Percentiles rank a stretch among this genome's conserved stretches.
These are phyloP conservation scores for Tinamus guttatus DNA, from an alignment of 2,113 vertebrate species.

Conservation along the genomic window DNA sequence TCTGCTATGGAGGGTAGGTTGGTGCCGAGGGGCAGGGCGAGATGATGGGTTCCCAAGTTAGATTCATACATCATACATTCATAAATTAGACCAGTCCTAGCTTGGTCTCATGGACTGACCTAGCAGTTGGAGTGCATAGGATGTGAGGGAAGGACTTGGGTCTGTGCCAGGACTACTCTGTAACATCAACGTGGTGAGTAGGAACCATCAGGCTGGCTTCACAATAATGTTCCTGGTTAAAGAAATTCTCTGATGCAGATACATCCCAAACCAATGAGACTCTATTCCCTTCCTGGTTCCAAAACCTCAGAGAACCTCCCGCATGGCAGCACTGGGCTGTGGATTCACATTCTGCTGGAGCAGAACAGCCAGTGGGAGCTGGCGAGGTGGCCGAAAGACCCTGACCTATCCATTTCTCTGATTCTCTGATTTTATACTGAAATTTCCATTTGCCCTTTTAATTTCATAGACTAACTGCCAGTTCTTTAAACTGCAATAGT, in stretches of 20 bases:
- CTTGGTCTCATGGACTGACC: too few relatives aligned
- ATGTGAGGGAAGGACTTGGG: too few relatives aligned
- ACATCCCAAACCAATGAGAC: accelerated
- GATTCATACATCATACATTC: too few relatives aligned
- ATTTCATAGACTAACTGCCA: accelerated
- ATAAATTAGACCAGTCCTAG: too few relatives aligned
- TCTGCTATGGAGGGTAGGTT: too few relatives aligned
- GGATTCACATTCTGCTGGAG: background rate
- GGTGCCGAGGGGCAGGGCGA: too few relatives aligned
- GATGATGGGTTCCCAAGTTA: too few relatives aligned
- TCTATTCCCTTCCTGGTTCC: background rate
- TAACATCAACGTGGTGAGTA: background rate
- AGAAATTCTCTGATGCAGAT: background rate
- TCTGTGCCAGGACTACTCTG: too few relatives aligned
- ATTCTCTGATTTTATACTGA: background rate
- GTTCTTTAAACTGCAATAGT: background rate
- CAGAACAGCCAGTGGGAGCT: background rate
- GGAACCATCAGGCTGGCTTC: background rate
- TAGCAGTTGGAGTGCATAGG: too few relatives aligned
- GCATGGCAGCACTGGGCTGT: background rate
- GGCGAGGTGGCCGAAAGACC: accelerated
- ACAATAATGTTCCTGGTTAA: background rate
- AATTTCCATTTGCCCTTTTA: accelerated
- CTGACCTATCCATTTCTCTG: background rate
- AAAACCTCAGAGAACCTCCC: background rate